phyloP scores from a whole-genome alignment of 2,113 vertebrate species.

The Seriola dumerili region DNA sequence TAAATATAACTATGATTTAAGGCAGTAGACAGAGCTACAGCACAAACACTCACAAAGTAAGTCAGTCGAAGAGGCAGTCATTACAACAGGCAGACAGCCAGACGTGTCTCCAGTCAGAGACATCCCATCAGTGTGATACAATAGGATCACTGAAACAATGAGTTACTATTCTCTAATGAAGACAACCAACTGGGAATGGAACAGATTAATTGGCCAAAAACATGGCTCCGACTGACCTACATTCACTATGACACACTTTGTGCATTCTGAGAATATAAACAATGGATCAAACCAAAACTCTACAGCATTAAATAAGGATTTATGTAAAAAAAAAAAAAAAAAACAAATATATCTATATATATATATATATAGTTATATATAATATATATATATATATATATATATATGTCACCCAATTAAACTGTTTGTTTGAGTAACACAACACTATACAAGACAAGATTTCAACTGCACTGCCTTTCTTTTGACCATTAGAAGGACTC shows the following conservation, averaged over 20 bases:
- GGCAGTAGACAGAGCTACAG: neutral
- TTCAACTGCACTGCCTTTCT: neutral
- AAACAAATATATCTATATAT: too few species aligned
- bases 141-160: slow-evolving; percentile 54
- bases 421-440: neutral
- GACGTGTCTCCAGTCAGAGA: slow-evolving; percentile 15
- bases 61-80: slow-evolving; percentile 2
- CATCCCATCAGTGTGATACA: slow-evolving; percentile 9
- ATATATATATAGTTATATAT: too few species aligned
- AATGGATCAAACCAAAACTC: neutral
- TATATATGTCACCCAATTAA: neutral
- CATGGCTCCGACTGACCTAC: slow-evolving; percentile 28
- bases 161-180: slow-evolving; percentile 55
- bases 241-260: slow-evolving; percentile 16
- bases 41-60: neutral
- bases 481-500: neutral
- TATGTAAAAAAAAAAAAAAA: neutral
- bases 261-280: slow-evolving; percentile 30
- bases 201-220: slow-evolving; percentile 41
- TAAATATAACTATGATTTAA: neutral
- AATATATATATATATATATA: too few species aligned
- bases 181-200: slow-evolving; percentile 30
- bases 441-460: neutral
- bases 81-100: neutral
- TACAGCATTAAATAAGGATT: neutral